phyloP scores from a whole-genome alignment of 92 coral and sea anemone genomes.

The Zoanthus solanderi region DNA sequence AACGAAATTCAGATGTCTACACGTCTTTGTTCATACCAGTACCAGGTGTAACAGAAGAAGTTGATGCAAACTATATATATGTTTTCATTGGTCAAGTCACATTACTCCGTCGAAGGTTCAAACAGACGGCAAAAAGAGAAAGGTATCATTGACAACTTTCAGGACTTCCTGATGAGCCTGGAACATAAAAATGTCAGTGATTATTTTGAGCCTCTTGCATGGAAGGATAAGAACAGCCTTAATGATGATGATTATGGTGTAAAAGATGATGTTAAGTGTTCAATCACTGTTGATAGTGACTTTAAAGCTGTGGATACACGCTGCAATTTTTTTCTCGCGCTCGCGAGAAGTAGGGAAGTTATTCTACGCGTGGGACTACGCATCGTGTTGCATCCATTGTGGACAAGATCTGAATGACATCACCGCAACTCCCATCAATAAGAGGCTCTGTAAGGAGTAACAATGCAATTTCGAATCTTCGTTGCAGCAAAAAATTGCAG shows the following conservation, averaged over 20 bases:
- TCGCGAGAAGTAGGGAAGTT: too few species aligned
- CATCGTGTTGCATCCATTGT: too few species aligned
- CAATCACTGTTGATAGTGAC: neutral
- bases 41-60: slow-evolving; percentile 49
- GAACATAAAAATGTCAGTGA: slow-evolving; percentile 67
- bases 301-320: too few species aligned
- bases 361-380: too few species aligned
- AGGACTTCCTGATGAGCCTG: slow-evolving; percentile 70
- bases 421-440: too few species aligned
- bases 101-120: slow-evolving; percentile 58
- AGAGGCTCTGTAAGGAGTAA: too few species aligned
- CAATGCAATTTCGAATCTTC: too few species aligned
- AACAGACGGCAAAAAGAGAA: slow-evolving; percentile 58
- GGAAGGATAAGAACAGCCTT: slow-evolving; percentile 43
- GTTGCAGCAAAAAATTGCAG: too few species aligned
- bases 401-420: too few species aligned
- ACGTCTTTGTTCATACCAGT: slow-evolving; percentile 64
- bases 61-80: slow-evolving; percentile 76
- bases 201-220: slow-evolving; percentile 59
- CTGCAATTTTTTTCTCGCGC: too few species aligned
- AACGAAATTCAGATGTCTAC: slow-evolving; percentile 54
- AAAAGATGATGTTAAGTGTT: slow-evolving; percentile 15
- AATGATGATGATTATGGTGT: slow-evolving; percentile 27
- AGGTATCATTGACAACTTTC: slow-evolving; percentile 65
- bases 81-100: slow-evolving; percentile 66